Evolutionary conservation across 2,888 invertebrate species (phyloP), one percentile per base, ranked within the genome.

Genomic region (Orchesella flavescens): DNA sequence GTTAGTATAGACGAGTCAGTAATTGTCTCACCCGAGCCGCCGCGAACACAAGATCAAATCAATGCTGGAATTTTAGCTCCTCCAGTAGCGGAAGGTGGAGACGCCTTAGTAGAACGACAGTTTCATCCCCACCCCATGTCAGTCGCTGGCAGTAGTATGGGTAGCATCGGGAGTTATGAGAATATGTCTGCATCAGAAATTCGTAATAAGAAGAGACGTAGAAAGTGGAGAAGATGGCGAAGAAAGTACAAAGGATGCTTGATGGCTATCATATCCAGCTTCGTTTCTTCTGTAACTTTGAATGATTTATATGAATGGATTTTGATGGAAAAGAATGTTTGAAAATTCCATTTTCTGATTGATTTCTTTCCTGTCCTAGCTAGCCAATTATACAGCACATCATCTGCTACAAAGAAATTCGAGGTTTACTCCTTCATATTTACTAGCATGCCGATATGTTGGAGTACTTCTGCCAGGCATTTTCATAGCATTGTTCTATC

Each of bases 211-310:
- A 43, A 19, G 7, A 5, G 66, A 44, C 59, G 75, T 5, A 19
- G 81, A 23, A 57, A 23, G 21, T 81, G 81, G 81, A 12, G 81
- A n/a, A 23, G 81, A 21, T 81, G 74, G 10, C 68, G 24, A n/a
- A 68, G 81, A 61, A 81, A 81, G 23, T 81, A 68, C 21, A 81
- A 81, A 53, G 81, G 81, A 4, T 74, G 74, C 12, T 61, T 75
- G n/a, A 75, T 81, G 21, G 81, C 81, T 0, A 4, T 81, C 1
- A 15, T 81, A 3, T 75, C 75, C 57, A 81, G 81, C n/a, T 23
- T 81, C 0, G 44, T 34, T 34, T 34, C 34, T 34, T 34, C 34
- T 7, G 34, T 34, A 34, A 34, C 7, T 34, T 7, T 7, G 2
- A 4, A 34, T 7, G 2, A n/a, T n/a, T n/a, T n/a, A n/a, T n/a